Evolutionary conservation across 2,113 vertebrate species (phyloP).

Genomic region (Sigmodon hispidus): DNA sequence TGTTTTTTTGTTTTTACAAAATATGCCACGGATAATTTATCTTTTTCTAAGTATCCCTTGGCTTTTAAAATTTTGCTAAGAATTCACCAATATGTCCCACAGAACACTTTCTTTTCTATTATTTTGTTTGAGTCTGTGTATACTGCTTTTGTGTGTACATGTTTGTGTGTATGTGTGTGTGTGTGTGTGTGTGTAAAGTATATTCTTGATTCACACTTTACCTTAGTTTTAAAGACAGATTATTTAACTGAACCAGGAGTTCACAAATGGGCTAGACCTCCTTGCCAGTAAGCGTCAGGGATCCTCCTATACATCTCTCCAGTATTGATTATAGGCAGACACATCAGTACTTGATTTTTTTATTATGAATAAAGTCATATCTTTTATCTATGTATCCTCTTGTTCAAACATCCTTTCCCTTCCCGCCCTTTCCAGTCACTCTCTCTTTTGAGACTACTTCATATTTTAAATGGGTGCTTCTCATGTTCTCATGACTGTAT

Average conservation of each 20-base stretch:
- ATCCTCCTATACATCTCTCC: rapidly evolving
- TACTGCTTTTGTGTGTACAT: neutral
- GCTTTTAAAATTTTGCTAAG: neutral
- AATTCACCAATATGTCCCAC: neutral
- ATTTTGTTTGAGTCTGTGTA: neutral
- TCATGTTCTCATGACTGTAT: neutral
- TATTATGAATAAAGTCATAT: too few species aligned
- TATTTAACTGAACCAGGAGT: neutral
- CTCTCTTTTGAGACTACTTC: too few species aligned
- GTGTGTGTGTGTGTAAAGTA: neutral
- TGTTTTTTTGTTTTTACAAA: neutral
- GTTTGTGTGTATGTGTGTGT: neutral
- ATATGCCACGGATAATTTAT: neutral
- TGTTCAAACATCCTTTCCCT: too few species aligned
- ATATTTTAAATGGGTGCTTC: neutral
- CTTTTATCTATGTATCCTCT: too few species aligned
- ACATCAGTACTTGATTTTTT: neutral
- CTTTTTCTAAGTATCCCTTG: neutral
- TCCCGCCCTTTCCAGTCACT: too few species aligned
- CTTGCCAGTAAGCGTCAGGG: rapidly evolving
- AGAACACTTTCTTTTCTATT: neutral
- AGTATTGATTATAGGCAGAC: neutral
- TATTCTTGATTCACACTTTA: neutral
- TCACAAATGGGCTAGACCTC: neutral
- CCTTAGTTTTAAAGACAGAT: neutral